These are phyloP conservation scores for Eupithecia dodoneata DNA, from an alignment of 2,888 invertebrate species.

Conservation along the genomic window DNA sequence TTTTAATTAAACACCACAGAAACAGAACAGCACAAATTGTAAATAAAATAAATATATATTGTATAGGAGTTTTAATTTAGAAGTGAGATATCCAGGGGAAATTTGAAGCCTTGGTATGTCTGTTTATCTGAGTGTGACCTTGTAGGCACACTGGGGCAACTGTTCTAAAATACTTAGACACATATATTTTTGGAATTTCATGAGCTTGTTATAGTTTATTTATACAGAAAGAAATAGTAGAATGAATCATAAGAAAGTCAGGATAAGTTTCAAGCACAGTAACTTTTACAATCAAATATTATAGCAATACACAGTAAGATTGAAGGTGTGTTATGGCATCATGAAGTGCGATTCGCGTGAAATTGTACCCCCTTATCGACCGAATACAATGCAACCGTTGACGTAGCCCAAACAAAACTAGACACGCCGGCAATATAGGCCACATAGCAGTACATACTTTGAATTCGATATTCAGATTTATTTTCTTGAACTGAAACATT, in stretches of 20 bases:
- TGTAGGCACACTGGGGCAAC: not conserved
- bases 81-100: not conserved
- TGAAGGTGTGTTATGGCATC: slow-evolving; percentile 7
- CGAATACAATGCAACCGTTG: slow-evolving; percentile 46
- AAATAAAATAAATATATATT: not conserved
- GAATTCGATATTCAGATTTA: not conserved
- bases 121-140: not conserved
- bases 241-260: not conserved
- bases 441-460: slow-evolving; percentile 53
- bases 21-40: not conserved
- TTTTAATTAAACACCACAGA: not conserved
- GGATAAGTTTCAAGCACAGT: not conserved
- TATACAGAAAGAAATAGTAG: not conserved
- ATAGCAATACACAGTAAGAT: not conserved
- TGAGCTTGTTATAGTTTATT: not conserved
- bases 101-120: not conserved
- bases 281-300: not conserved
- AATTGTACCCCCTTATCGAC: slow-evolving; percentile 2
- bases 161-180: not conserved
- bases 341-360: not conserved
- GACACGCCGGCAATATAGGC: slow-evolving; percentile 55
- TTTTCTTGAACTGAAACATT: slow-evolving; percentile 5
- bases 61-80: not conserved
- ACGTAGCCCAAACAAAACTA: slow-evolving; percentile 54
- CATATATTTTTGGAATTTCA: not conserved